Evolutionary conservation across 2,888 invertebrate genomes (phyloP), one percentile per base, ranked within the genome.

Genomic region (Oeneis ivallda): DNA sequence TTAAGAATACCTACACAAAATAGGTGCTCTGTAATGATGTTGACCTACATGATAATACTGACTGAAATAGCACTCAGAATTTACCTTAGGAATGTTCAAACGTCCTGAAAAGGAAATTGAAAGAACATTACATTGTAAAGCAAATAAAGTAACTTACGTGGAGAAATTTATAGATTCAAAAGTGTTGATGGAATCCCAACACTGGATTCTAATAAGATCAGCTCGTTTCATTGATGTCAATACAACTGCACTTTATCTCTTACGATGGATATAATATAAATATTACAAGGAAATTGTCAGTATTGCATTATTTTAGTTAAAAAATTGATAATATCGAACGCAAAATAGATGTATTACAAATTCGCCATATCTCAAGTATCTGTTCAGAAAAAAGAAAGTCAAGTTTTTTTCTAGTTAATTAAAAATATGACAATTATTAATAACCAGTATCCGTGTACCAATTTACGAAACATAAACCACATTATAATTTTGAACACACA

Each of bases 341-440:
- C 77, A 78, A 79, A 84, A 80, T 82, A 83, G 76, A 83, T 83
- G 79, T 83, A 82, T 80, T 83, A 56, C 85, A 84, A 85, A 85
- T 85, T 89, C 89, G 90, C 91, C 90, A 90, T 90, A 89, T 86
- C 87, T 84, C 82, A 84, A 83, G 81, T 83, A 75, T 76, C 71
- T 54, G 76, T 78, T 78, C 72, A 71, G 75, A 76, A 80, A 77
- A 52, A 32, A 19, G 9, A 11, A 26, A 19, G n/a, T 37, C 37
- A 37, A 37, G 7, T 1, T 37, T 37, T 37, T 37, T 37, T 26
- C 26, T 26, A 26, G n/a, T n/a, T n/a, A n/a, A n/a, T n/a, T n/a
- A n/a, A n/a, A n/a, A n/a, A n/a, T n/a, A n/a, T n/a, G n/a, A n/a
- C n/a, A n/a, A n/a, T n/a, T n/a, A n/a, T n/a, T n/a, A n/a, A n/a